Conservation (phyloP, 2,113 vertebrate species). For the Proteles cristata region DNA sequence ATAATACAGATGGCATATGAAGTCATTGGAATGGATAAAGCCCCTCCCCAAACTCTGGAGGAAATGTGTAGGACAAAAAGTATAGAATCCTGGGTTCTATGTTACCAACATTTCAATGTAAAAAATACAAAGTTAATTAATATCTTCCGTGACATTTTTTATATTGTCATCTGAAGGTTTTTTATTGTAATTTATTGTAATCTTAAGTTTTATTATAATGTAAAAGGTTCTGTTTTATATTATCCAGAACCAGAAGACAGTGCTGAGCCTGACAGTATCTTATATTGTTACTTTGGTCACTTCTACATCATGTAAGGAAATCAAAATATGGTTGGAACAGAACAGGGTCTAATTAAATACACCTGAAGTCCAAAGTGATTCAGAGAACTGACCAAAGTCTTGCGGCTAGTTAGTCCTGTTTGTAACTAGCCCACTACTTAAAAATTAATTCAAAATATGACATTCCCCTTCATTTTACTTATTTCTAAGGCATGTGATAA, state of each 20-base stretch:
- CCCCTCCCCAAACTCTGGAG: neutral
- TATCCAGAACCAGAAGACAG: neutral
- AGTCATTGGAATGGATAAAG: neutral
- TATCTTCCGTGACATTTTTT: neutral
- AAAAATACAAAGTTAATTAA: neutral
- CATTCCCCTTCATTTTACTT: slow-evolving; percentile 29
- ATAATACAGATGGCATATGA: neutral
- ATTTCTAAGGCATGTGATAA: slow-evolving; percentile 44
- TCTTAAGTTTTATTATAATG: neutral
- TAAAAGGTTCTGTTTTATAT: neutral
- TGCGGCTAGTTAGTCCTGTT: neutral
- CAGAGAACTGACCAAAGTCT: neutral
- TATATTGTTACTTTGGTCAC: neutral
- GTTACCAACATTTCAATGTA: neutral
- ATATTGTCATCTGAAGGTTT: neutral
- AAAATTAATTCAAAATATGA: slow-evolving; percentile 35
- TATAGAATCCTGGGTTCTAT: neutral
- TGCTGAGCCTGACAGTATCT: neutral
- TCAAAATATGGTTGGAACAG: slow-evolving; percentile 19
- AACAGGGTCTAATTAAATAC: slow-evolving; percentile 2
- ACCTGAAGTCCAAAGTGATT: neutral
- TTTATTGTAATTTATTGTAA: neutral
- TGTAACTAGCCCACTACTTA: neutral
- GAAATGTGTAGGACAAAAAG: neutral
- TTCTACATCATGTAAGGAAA: neutral